These are phyloP conservation scores for Hydrochoerus hydrochaeris DNA, from an alignment of 2,113 vertebrate species.

Conservation along the genomic window DNA sequence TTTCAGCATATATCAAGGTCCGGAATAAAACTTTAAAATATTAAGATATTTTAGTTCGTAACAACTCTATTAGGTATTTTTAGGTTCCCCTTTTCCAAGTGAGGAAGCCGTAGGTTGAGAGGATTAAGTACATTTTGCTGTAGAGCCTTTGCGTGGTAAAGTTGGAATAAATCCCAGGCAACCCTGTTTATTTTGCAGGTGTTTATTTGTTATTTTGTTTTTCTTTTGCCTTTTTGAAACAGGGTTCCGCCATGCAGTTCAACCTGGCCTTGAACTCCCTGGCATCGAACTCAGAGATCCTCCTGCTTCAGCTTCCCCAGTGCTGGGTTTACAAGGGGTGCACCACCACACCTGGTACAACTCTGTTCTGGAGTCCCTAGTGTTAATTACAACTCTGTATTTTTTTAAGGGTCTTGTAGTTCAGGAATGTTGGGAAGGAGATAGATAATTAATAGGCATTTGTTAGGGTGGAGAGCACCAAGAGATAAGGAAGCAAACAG, in stretches of 20 bases:
- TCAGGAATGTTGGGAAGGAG: background rate
- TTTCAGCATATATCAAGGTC: background rate
- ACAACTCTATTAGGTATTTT: background rate
- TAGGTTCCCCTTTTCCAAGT: background rate
- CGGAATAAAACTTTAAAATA: background rate
- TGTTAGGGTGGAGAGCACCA: background rate
- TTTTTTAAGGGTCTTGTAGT: background rate
- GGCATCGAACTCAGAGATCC: background rate
- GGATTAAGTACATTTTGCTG: background rate
- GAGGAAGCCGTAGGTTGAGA: background rate
- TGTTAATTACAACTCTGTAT: background rate
- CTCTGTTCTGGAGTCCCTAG: background rate
- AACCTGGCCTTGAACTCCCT: background rate
- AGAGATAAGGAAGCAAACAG: background rate
- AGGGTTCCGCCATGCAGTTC: background rate
- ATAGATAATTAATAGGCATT: background rate
- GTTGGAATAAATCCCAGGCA: background rate
- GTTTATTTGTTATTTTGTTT: background rate
- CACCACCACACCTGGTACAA: no score
- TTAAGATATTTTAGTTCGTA: background rate
- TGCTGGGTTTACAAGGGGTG: background rate
- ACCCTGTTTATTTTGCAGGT: background rate
- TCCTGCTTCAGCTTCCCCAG: background rate
- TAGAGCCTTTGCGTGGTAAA: background rate
- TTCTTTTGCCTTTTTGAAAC: background rate